These are phyloP conservation scores for Seladonia tumulorum DNA, from an alignment of 2,888 invertebrate genomes.

Conservation along the genomic window DNA sequence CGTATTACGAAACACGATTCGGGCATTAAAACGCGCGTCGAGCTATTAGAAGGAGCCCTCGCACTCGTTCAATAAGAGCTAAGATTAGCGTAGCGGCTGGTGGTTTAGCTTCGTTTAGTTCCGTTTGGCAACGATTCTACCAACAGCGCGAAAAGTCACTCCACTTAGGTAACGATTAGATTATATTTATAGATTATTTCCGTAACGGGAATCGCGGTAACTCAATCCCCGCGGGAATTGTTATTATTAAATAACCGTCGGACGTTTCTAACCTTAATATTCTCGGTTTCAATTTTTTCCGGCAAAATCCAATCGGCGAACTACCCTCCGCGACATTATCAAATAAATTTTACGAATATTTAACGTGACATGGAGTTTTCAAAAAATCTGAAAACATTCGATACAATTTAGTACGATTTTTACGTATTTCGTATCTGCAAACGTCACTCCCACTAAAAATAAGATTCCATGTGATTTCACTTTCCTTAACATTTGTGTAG, in stretches of 20 bases:
- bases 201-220: constrained; percentile 7
- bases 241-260: background rate
- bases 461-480: too few species aligned
- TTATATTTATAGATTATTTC: constrained; percentile 55
- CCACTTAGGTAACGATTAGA: constrained; percentile 62
- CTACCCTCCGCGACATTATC: background rate
- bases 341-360: background rate
- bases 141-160: constrained; percentile 59
- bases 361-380: background rate
- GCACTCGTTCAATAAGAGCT: constrained; percentile 71
- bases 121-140: constrained; percentile 72
- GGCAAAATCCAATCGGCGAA: background rate
- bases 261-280: background rate
- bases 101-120: constrained; percentile 64
- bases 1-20: constrained; percentile 65
- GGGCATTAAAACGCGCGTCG: constrained; percentile 54
- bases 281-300: background rate
- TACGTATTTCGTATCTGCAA: too few species aligned
- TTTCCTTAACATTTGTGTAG: too few species aligned
- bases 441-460: too few species aligned
- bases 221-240: background rate
- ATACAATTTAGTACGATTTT: too few species aligned
- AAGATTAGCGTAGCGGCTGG: constrained; percentile 74
- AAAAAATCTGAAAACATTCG: too few species aligned
- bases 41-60: constrained; percentile 72